Conservation (phyloP, 1,140 invertebrate genomes). For the Lordiphosa collinella region DNA sequence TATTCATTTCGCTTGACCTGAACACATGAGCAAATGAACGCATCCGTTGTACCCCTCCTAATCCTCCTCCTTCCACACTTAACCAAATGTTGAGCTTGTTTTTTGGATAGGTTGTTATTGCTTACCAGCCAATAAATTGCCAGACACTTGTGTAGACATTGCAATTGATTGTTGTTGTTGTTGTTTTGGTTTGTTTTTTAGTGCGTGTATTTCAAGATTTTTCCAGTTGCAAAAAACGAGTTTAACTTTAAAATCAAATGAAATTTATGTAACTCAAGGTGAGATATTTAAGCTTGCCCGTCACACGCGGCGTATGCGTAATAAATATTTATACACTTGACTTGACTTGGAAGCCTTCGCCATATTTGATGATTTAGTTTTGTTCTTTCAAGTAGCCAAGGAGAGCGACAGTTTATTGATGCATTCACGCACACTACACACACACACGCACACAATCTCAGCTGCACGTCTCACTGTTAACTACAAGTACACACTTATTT, state of each 20-base stretch:
- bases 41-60: not conserved
- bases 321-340: slow-evolving; percentile 71
- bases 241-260: slow-evolving; percentile 32
- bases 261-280: slow-evolving; percentile 43
- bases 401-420: slow-evolving; percentile 53
- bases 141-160: slow-evolving; percentile 74
- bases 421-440: slow-evolving; percentile 42
- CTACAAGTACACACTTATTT: slow-evolving; percentile 11
- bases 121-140: slow-evolving; percentile 74
- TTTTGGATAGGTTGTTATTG: slow-evolving; percentile 13
- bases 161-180: slow-evolving; percentile 13
- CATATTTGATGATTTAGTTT: slow-evolving; percentile 9
- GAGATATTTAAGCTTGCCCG: slow-evolving; percentile 32
- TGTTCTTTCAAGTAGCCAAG: slow-evolving; percentile 44
- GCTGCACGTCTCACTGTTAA: not conserved
- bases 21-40: slow-evolving; percentile 7
- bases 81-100: slow-evolving; percentile 19
- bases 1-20: slow-evolving; percentile 44
- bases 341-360: slow-evolving; percentile 5
- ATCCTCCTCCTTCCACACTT: not conserved
- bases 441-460: slow-evolving; percentile 5
- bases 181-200: slow-evolving; percentile 16
- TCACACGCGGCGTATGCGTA: slow-evolving; percentile 66
- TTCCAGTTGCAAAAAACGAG: slow-evolving; percentile 37
- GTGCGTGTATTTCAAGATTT: slow-evolving; percentile 34